These are phyloP conservation scores for Panthera tigris DNA, from an alignment of 2,113 vertebrate genomes.

Conservation along the genomic window DNA sequence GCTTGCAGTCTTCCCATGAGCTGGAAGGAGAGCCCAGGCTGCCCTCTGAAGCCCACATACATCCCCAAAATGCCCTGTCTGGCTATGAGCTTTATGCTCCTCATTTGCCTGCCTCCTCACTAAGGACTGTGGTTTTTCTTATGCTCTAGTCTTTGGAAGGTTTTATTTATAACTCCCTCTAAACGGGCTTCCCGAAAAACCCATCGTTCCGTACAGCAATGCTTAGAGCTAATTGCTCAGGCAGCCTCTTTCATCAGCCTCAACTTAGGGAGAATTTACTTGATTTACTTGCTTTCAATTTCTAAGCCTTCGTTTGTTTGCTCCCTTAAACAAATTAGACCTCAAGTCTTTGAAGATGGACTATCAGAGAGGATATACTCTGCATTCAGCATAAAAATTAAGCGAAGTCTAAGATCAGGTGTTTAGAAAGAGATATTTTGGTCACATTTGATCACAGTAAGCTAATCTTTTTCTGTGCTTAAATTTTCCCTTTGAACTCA, in stretches of 20 bases:
- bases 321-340: slow-evolving; percentile 18
- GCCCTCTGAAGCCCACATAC: not conserved
- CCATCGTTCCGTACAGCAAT: not conserved
- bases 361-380: not conserved
- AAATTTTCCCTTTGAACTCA: not conserved
- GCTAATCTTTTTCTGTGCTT: not conserved
- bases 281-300: not conserved
- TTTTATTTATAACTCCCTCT: slow-evolving; percentile 31
- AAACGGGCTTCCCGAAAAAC: not conserved
- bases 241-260: not conserved
- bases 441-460: slow-evolving; percentile 22
- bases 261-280: not conserved
- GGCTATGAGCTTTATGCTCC: not conserved
- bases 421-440: not conserved
- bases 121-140: not conserved
- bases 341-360: not conserved
- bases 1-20: not conserved
- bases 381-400: not conserved
- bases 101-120: not conserved
- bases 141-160: not conserved
- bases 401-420: not conserved
- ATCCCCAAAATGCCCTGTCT: not conserved
- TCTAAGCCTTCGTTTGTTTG: slow-evolving; percentile 9
- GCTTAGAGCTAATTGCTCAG: not conserved
- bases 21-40: not conserved